phyloP scores from a whole-genome alignment of 2,888 invertebrate genomes.

The Athalia cordata region DNA sequence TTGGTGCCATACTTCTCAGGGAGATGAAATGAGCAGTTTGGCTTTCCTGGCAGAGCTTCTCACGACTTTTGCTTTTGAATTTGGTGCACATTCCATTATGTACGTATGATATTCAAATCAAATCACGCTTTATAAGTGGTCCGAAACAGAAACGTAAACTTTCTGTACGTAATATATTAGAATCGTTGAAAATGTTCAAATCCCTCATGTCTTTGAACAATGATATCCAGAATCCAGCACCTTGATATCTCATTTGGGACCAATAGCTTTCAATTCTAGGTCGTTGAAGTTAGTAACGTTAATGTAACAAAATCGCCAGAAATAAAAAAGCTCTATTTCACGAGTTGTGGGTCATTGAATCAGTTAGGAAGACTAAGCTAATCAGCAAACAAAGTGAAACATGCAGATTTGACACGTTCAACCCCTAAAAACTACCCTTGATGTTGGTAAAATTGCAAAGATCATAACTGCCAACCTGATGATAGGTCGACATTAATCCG shows the following conservation, averaged over 20 bases:
- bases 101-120: slow-evolving; percentile 40
- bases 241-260: slow-evolving; percentile 38
- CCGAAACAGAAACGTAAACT: slow-evolving; percentile 46
- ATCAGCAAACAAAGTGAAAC: too few species aligned
- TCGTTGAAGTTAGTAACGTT: too few species aligned
- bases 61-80: slow-evolving; percentile 40
- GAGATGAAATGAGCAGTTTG: slow-evolving; percentile 44
- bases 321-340: too few species aligned
- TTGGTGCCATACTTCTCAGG: slow-evolving; percentile 27
- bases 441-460: too few species aligned
- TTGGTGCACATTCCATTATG: slow-evolving; percentile 46
- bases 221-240: slow-evolving; percentile 48
- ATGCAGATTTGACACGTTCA: too few species aligned
- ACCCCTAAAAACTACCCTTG: too few species aligned
- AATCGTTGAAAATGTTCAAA: slow-evolving; percentile 26
- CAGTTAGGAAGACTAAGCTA: too few species aligned
- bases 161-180: slow-evolving; percentile 42
- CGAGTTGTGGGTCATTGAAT: too few species aligned
- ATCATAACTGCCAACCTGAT: too few species aligned
- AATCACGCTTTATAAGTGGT: slow-evolving; percentile 40
- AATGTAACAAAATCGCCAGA: too few species aligned
- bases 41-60: slow-evolving; percentile 21
- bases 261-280: slow-evolving; percentile 6
- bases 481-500: too few species aligned
- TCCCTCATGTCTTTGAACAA: slow-evolving; percentile 48